phyloP scores from a whole-genome alignment of 2,113 vertebrate genomes.

The Thymallus thymallus region DNA sequence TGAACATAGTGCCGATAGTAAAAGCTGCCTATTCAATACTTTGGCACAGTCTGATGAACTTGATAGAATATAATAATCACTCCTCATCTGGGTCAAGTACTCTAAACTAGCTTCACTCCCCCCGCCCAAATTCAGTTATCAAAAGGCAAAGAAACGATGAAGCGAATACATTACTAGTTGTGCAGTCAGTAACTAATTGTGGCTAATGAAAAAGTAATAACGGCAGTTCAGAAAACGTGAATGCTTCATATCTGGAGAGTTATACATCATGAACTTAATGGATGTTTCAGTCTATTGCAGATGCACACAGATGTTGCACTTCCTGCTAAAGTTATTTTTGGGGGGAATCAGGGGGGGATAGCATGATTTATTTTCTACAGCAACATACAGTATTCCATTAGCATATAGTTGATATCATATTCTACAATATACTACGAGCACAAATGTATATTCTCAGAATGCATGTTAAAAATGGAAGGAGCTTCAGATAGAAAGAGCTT shows the following conservation, averaged over 20 bases:
- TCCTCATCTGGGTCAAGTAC: not conserved
- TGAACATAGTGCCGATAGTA: not conserved
- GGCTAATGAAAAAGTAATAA: conserved; percentile 11
- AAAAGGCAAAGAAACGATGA: conserved; percentile 8
- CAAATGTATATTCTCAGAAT: too few species aligned
- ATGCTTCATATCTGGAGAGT: not conserved
- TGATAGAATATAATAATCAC: not conserved
- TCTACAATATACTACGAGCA: too few species aligned
- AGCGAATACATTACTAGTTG: conserved; percentile 32
- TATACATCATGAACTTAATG: not conserved
- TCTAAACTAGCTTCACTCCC: not conserved
- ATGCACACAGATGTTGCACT: too few species aligned
- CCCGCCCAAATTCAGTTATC: conserved; percentile 25
- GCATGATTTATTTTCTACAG: too few species aligned
- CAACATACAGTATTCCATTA: too few species aligned
- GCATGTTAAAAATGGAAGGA: not conserved
- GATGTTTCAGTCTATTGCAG: not conserved
- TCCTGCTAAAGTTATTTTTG: too few species aligned
- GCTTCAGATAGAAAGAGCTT: not conserved
- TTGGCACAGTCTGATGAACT: not conserved
- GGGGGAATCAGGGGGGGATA: too few species aligned
- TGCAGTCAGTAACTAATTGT: conserved; percentile 30
- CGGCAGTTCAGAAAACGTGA: not conserved
- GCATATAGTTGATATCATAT: too few species aligned
- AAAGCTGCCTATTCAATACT: not conserved